phyloP scores from a whole-genome alignment of 2,113 vertebrate species.

The Noctilio leporinus region DNA sequence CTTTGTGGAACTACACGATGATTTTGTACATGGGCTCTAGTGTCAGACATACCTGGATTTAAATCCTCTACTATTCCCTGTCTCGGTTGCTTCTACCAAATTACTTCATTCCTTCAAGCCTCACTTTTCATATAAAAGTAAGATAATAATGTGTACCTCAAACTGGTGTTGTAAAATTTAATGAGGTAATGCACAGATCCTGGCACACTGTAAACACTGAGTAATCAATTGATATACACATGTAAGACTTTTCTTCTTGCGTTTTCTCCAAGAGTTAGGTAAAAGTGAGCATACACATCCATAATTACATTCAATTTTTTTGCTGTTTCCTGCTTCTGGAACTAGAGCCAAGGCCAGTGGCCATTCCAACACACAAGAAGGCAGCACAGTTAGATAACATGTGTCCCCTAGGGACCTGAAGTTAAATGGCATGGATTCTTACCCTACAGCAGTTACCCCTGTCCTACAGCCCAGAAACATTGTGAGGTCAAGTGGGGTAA shows the following conservation, averaged over 20 bases:
- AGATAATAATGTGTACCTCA: not conserved
- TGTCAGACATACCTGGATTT: not conserved
- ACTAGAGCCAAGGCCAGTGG: not conserved
- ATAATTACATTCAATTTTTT: not conserved
- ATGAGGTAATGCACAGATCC: not conserved
- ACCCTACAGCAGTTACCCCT: not conserved
- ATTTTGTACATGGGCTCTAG: not conserved
- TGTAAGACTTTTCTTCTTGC: not conserved
- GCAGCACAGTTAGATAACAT: not conserved
- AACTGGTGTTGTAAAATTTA: not conserved
- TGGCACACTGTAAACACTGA: not conserved
- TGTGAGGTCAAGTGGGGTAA: not conserved
- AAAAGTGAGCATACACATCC: not conserved
- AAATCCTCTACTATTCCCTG: not conserved
- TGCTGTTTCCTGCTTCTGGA: not conserved
- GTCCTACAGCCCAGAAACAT: not conserved
- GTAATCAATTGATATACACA: not conserved
- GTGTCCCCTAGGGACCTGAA: not conserved
- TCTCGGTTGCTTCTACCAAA: not conserved
- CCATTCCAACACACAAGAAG: not conserved
- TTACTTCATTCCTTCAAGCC: not conserved
- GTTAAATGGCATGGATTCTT: not conserved
- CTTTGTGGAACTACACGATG: not conserved
- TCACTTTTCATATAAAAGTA: not conserved
- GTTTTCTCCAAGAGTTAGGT: not conserved